Conservation (phyloP, 2,113 vertebrate species). For the Caracal caracal region DNA sequence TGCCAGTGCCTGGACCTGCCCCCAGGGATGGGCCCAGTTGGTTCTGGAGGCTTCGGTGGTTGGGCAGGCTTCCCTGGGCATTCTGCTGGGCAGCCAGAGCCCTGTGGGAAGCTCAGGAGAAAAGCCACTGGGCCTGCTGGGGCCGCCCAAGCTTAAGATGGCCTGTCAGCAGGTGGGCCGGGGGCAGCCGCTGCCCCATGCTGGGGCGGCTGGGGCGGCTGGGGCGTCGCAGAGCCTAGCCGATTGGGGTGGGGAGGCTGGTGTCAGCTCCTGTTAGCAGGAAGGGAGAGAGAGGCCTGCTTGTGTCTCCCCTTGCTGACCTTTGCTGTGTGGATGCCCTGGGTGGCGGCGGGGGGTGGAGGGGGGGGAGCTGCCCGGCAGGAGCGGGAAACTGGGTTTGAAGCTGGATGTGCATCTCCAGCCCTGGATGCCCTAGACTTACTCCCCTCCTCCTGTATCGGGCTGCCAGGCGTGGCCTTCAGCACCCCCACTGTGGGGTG, state of each 20-base stretch:
- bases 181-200: fast-evolving
- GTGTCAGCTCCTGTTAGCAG: neutral
- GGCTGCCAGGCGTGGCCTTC: slow-evolving; percentile 23
- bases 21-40: fast-evolving
- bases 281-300: neutral
- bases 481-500: fast-evolving
- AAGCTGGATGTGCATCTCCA: neutral
- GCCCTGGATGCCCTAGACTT: neutral
- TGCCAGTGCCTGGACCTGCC: neutral
- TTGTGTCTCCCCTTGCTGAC: neutral
- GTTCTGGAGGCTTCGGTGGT: neutral
- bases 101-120: neutral
- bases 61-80: too few species aligned
- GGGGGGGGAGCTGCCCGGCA: neutral
- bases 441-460: neutral
- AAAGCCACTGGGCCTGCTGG: neutral
- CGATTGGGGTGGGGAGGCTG: neutral
- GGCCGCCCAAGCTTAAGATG: neutral
- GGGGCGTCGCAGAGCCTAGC: neutral
- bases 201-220: neutral
- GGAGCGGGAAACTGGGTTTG: neutral
- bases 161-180: fast-evolving
- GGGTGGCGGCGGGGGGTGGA: neutral
- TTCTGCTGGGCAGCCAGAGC: neutral
- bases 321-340: neutral